Evolutionary conservation across 2,888 invertebrate species (phyloP), one percentile per base, ranked within the genome.

Genomic region (Himalopsyche tibetana): DNA sequence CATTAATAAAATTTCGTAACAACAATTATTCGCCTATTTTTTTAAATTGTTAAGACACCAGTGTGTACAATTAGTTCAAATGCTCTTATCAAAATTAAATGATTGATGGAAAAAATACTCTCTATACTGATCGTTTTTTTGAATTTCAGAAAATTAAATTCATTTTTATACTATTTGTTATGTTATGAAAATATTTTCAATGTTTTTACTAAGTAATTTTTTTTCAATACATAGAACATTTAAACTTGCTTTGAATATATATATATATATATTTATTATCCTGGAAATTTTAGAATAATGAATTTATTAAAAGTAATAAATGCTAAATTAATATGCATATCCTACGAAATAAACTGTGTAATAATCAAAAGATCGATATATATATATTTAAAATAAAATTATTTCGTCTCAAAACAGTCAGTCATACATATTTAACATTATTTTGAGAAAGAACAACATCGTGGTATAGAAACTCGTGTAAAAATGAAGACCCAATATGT

Each of bases 71-170:
- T 63, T 8, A 19, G 2, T 19, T 8, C 28, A 74, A 74, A 36
- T 4, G 12, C 19, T 36, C 0, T 0, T 74, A 51, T 36, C 74
- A 74, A 74, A 74, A 74, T 28, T 15, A 38, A 74, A 74, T 74
- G 74, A 74, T 74, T 74, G 74, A 74, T 74, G 74, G 74, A 74
- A 74, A 36, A 74, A n/a, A 69, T n/a, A 38, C 12, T 6, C 5
- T 1, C 9, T 63, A 19, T 38, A 15, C 38, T 15, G 36, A 74
- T 74, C 38, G 36, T 3, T 36, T 2, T 38, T 38, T 38, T 74
- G 38, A 74, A 38, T 74, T 74, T 74, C 15, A 36, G 15, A 74
- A 15, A 15, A 74, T 38, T 74, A 19, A 12, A 55, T 0, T 28
- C 19, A 28, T 63, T 19, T 63, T 74, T n/a, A n/a, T n/a, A n/a